Evolutionary conservation across 2,888 invertebrate species (phyloP).

Genomic region (Microctonus brassicae): DNA sequence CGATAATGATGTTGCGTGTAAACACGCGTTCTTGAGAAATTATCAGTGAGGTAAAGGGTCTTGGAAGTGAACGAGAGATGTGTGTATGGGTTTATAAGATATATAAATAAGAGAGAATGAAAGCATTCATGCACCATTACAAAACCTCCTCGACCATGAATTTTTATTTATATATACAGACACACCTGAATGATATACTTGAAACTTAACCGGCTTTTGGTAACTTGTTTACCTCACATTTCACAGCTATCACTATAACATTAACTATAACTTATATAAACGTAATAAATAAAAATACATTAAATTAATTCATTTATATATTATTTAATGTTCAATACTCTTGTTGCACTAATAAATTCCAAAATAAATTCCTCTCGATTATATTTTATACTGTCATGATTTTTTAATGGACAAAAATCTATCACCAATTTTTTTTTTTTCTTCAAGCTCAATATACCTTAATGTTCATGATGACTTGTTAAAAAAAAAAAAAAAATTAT

Average conservation of each 20-base stretch:
- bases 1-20: conserved; percentile 48
- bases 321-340: background rate
- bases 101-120: background rate
- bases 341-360: background rate
- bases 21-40: conserved; percentile 44
- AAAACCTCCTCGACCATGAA: conserved; percentile 14
- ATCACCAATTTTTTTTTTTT: background rate
- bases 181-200: background rate
- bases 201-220: conserved; percentile 9
- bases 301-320: background rate
- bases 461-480: background rate
- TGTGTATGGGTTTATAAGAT: too few species aligned
- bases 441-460: background rate
- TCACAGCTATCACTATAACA: background rate
- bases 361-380: background rate
- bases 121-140: conserved; percentile 31
- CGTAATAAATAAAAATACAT: background rate
- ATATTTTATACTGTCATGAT: background rate
- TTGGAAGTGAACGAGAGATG: background rate
- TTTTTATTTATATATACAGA: background rate
- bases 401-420: background rate
- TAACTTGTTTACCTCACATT: conserved; percentile 13
- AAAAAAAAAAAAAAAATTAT: too few species aligned
- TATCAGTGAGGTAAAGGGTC: conserved; percentile 37
- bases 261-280: background rate